A percentile compares a stretch with the other conserved stretches of the same genome.
Evolutionary conservation across 2,888 invertebrate species (phyloP).

Genomic region (Epirrhoe tristata): DNA sequence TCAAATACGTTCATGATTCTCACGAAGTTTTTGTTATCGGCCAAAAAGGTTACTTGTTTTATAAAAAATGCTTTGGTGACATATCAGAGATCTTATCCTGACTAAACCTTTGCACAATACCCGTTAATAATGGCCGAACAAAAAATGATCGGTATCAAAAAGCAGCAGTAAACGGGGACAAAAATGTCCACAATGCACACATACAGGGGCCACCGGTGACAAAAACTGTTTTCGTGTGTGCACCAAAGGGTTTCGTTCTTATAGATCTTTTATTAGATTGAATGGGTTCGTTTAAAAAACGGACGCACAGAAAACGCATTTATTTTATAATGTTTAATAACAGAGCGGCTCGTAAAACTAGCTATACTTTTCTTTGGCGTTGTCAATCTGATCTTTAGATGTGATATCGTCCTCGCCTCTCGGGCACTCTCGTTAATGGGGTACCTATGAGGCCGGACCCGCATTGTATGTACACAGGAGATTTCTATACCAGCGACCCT

Average conservation of each 20-base stretch:
- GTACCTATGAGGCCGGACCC: constrained; percentile 80
- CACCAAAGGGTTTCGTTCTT: constrained; percentile 75
- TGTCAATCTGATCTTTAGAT: constrained; percentile 81
- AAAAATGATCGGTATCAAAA: constrained; percentile 83
- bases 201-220: constrained; percentile 65
- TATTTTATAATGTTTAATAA: constrained; percentile 82
- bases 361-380: constrained; percentile 73
- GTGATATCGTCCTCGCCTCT: constrained; percentile 77
- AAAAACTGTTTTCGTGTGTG: constrained; percentile 70
- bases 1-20: constrained; percentile 51
- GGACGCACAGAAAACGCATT: constrained; percentile 67
- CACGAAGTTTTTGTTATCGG: constrained; percentile 67
- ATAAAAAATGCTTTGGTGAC: constrained; percentile 77
- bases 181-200: constrained; percentile 71
- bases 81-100: constrained; percentile 82
- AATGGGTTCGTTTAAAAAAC: constrained; percentile 74
- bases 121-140: constrained; percentile 77
- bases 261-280: constrained; percentile 67
- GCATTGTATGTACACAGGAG: constrained; percentile 77
- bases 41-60: constrained; percentile 75
- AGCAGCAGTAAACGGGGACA: constrained; percentile 76
- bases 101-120: constrained; percentile 81
- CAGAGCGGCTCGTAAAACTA: constrained; percentile 80
- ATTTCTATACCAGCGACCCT: constrained; percentile 79
- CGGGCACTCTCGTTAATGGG: constrained; percentile 82